Percentiles rank a stretch among this genome's conserved stretches.
Conservation (phyloP, 2,113 vertebrate species). For the Zosterops hypoxanthus region DNA sequence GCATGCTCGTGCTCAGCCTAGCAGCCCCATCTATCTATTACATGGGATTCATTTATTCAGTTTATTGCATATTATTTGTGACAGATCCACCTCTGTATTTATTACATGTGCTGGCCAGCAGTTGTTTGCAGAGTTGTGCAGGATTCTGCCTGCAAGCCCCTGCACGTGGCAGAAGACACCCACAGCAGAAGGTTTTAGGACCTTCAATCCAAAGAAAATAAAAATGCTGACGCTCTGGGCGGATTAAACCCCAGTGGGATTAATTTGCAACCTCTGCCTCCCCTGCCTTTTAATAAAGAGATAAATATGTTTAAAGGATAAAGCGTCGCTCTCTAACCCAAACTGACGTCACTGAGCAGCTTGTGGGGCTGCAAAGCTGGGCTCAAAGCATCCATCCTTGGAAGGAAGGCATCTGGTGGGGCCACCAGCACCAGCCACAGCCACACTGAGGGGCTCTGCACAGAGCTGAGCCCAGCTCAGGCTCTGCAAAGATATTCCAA, state of each 20-base stretch:
- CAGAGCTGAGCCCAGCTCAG: no score
- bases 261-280: conserved; percentile 2
- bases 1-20: fast-evolving
- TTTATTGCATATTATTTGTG: background rate
- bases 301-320: background rate
- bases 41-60: background rate
- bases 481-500: background rate
- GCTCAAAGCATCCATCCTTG: background rate
- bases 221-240: background rate
- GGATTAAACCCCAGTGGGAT: background rate
- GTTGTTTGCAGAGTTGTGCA: background rate
- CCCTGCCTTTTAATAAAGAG: background rate
- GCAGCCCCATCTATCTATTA: background rate
- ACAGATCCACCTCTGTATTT: background rate
- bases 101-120: background rate
- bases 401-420: background rate
- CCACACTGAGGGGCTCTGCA: background rate
- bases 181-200: background rate
- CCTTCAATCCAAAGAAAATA: background rate
- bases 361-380: background rate
- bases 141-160: background rate
- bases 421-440: background rate
- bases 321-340: background rate
- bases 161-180: background rate
- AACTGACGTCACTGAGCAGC: background rate